Conservation (phyloP, 2,797 vertebrate species). For the Phoeniculus purpureus region DNA sequence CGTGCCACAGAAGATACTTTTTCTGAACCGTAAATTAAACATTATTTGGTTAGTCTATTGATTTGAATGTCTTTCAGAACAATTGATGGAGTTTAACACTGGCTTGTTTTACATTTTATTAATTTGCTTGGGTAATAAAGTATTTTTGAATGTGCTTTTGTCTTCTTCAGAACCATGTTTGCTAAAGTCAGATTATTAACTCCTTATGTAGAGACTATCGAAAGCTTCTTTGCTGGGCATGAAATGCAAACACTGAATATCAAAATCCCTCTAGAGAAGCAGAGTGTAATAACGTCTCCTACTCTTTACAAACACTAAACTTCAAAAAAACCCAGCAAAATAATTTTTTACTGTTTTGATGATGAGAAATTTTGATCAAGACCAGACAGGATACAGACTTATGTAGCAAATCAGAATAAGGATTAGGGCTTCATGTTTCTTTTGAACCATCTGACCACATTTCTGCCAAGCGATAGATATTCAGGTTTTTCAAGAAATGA, state of each 20-base stretch:
- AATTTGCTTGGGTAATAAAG: constrained; percentile 37
- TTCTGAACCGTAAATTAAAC: constrained; percentile 15
- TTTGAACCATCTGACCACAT: background rate
- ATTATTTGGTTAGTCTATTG: background rate
- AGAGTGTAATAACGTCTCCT: background rate
- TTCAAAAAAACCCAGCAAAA: background rate
- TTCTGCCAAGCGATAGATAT: background rate
- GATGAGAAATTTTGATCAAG: background rate
- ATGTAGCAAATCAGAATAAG: background rate
- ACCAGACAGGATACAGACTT: background rate
- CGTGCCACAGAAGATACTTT: background rate
- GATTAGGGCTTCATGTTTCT: background rate
- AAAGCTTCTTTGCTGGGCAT: background rate
- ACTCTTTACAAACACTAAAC: background rate
- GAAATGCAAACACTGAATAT: background rate
- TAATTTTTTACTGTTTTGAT: background rate
- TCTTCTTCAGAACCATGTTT: background rate
- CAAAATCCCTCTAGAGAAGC: background rate
- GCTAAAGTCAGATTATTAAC: background rate
- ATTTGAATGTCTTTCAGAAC: background rate
- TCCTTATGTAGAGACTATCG: background rate
- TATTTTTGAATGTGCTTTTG: background rate
- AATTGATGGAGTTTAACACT: background rate
- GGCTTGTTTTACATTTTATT: background rate
- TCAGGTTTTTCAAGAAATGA: no score